A percentile compares a stretch with the other conserved stretches of the same genome.
These are phyloP conservation scores for Diadumene lineata DNA, from an alignment of 92 coral and sea anemone genomes.

Conservation along the genomic window DNA sequence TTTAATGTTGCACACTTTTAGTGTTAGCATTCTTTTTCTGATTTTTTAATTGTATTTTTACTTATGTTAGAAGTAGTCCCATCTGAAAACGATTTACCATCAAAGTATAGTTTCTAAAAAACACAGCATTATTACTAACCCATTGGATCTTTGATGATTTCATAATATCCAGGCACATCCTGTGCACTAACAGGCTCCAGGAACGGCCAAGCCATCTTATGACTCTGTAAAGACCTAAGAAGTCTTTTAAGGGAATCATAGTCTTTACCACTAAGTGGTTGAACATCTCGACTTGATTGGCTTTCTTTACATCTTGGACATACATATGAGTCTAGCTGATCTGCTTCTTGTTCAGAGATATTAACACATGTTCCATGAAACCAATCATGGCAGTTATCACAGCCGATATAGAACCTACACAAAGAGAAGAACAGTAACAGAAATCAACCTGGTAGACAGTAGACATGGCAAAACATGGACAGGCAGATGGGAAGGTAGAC, in stretches of 20 bases:
- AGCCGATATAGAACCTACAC: conserved; percentile 87
- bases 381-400: conserved; percentile 98
- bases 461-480: neutral
- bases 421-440: neutral
- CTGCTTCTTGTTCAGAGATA: conserved; percentile 82
- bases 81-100: too few species aligned
- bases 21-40: too few species aligned
- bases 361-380: conserved; percentile 96
- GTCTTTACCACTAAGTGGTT: conserved; percentile 82
- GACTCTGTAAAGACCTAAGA: conserved; percentile 91
- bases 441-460: neutral
- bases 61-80: too few species aligned
- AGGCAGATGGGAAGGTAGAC: neutral
- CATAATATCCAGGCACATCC: conserved; percentile 87
- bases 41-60: too few species aligned
- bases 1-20: too few species aligned
- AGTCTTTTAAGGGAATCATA: conserved; percentile 88
- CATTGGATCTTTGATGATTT: conserved; percentile 91
- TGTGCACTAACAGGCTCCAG: conserved; percentile 85
- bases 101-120: too few species aligned
- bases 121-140: too few species aligned
- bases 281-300: conserved; percentile 63
- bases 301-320: conserved; percentile 90
- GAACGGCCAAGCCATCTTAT: conserved; percentile 99
- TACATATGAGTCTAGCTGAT: conserved; percentile 67